Evolutionary conservation across 2,888 invertebrate species (phyloP), one percentile per base, ranked within the genome.

Genomic region (Amphimallon solstitiale): DNA sequence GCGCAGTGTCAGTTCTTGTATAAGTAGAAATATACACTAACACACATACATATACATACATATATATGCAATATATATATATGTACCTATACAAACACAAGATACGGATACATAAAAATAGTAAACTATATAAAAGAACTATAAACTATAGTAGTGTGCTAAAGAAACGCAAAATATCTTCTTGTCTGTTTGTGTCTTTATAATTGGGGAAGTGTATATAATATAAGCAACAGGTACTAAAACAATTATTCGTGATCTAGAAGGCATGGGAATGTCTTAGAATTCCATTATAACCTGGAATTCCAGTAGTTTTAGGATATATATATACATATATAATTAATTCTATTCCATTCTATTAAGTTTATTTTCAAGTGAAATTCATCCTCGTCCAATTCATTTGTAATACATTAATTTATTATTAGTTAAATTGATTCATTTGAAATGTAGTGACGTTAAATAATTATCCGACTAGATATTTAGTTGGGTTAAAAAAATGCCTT

Each of bases 201-300:
- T 19, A 59, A 64, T 54, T 69, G 59, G 65, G 62, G 65, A 66
- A 66, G 66, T 71, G 66, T 66, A 40, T 64, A 60, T 29, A 29
- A 29, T 7, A 29, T 5, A 65, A 71, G 74, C 72, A 74, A 75
- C 73, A 75, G 74, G 75, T 75, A 75, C 65, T 63, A 59, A 68
- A 67, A 38, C 43, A 63, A 63, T 60, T 60, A 67, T 67, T 63
- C n/a, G 65, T 70, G 68, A 70, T 64, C 67, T 69, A 29, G 69
- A 67, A 69, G 68, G 73, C 74, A 73, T 74, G 73, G 65, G 68
- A 68, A 70, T 72, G 69, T 71, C 59, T 63, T 66, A 66, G 68
- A 66, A 59, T 66, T 68, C 67, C 68, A 63, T 67, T 64, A 69
- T 68, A 61, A 60, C 64, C 67, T 69, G 64, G 59, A 68, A 64